Evolutionary conservation across 2,113 vertebrate genomes (phyloP).

Genomic region (Triplophysa tibetana): DNA sequence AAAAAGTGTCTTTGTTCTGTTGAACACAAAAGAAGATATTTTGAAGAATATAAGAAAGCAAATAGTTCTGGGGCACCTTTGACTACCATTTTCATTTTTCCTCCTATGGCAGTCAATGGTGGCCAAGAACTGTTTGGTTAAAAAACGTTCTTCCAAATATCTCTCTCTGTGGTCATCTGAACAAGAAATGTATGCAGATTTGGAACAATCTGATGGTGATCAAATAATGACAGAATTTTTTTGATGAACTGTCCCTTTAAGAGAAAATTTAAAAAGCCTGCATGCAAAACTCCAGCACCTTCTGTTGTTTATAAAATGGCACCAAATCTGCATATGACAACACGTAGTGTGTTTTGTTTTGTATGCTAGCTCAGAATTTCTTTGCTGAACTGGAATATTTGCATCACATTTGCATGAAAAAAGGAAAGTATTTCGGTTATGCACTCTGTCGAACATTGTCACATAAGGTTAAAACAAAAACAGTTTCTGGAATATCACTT

Average conservation of each 20-base stretch:
- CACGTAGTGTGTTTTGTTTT: constrained; percentile 3
- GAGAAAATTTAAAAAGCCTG: background rate
- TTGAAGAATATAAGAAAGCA: too few species aligned
- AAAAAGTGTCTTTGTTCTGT: too few species aligned
- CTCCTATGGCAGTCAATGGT: too few species aligned
- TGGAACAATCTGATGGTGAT: too few species aligned
- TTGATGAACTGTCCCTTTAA: background rate
- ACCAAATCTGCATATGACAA: background rate
- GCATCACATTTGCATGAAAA: background rate
- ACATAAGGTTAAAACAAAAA: background rate
- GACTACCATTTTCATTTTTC: too few species aligned
- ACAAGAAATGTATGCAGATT: too few species aligned
- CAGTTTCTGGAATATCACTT: background rate
- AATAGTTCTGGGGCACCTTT: too few species aligned
- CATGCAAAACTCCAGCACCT: background rate
- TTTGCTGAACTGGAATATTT: constrained; percentile 27
- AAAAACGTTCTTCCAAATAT: too few species aligned
- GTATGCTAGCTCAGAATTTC: constrained; percentile 22
- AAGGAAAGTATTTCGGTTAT: background rate
- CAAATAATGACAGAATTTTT: too few species aligned
- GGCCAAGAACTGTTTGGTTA: too few species aligned
- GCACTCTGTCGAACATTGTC: background rate
- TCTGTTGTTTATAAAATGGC: constrained; percentile 1
- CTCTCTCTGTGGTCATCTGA: too few species aligned
- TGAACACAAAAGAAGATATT: too few species aligned